Base-by-base conservation (phyloP, 2,113 vertebrate genomes). In the Corythaixoides concolor region DNA sequence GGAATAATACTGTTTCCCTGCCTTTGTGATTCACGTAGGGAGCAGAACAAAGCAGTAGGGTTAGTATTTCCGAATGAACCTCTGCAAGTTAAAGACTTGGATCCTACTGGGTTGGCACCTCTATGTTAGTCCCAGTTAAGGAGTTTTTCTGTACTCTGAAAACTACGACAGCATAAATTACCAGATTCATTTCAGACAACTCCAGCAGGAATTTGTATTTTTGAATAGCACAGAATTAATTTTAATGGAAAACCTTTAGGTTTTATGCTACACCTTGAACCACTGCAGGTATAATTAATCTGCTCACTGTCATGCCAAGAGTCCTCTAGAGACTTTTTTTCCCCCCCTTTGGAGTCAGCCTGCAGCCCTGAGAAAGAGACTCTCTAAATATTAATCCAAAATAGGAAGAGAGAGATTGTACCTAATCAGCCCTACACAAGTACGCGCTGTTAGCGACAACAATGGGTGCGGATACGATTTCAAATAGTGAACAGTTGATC, bases 231-330 rank as follows among this genome's bases (percentile, higher is more conserved):
- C 32, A 68, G 21, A 66, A 80, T 86, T 75, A 75, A 78, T 93
- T 91, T 86, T 90, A 92, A 89, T 78, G 43, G 60, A 56, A 95
- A 89, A 86, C 23, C 17, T 85, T 89, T 81, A 23, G 19, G 26
- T 28, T 82, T 94, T 94, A 60, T 92, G 69, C 66, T 83, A 33
- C 52, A 83, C 64, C 59, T 95, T 91, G 69, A 90, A 96, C 63
- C 6, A 70, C 50, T 68, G 69, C 85, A 90, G 83, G 64, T 95
- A 75, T 90, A 85, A 95, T 74, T 95, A 94, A 95, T 96, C 60
- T 75, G 41, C 82, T 85, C 21, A 33, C 49, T 87, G 22, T 79
- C 55, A 50, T 50, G 74, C 43, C 43, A 91, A 66, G 69, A 55
- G 53, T 91, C 73, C 67, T 91, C 80, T n/a, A 58, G 80, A 89